These are phyloP conservation scores for Pristionchus mayeri DNA, from an alignment of 2,888 invertebrate species.

Conservation along the genomic window DNA sequence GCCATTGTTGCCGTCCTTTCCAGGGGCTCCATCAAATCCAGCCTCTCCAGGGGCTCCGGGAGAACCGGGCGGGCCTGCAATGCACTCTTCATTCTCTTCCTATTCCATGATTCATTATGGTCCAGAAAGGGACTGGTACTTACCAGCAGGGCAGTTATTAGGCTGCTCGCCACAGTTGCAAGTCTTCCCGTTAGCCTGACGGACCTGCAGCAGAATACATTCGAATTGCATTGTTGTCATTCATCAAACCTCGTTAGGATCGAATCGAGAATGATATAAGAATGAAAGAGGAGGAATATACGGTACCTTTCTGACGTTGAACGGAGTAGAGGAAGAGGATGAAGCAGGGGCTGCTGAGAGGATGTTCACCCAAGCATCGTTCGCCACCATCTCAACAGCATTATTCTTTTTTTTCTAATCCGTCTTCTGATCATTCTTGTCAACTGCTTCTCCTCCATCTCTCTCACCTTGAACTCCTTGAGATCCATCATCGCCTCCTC, in stretches of 20 bases:
- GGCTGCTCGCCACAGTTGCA: constrained; percentile 50
- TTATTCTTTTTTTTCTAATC: no score
- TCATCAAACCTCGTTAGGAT: no score
- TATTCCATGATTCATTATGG: no score
- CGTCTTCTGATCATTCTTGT: no score
- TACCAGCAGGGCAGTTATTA: constrained; percentile 50
- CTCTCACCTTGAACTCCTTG: constrained; percentile 37
- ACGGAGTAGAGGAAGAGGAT: neutral
- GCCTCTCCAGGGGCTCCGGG: constrained; percentile 57
- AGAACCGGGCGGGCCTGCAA: constrained; percentile 50
- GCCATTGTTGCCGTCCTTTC: constrained; percentile 47
- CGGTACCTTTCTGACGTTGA: constrained; percentile 37
- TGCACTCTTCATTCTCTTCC: no score
- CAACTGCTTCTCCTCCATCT: no score
- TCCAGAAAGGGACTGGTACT: neutral
- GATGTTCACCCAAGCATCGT: constrained; percentile 43
- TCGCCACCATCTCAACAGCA: constrained; percentile 26
- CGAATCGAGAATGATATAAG: no score
- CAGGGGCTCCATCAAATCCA: constrained; percentile 53
- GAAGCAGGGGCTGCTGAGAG: neutral
- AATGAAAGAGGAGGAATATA: no score
- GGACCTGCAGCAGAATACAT: neutral
- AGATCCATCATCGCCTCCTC: constrained; percentile 47
- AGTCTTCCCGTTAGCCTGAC: constrained; percentile 33
- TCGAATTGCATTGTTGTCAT: neutral